Base-by-base conservation (phyloP, 2,888 invertebrate genomes). In the Orthosia gothica region DNA sequence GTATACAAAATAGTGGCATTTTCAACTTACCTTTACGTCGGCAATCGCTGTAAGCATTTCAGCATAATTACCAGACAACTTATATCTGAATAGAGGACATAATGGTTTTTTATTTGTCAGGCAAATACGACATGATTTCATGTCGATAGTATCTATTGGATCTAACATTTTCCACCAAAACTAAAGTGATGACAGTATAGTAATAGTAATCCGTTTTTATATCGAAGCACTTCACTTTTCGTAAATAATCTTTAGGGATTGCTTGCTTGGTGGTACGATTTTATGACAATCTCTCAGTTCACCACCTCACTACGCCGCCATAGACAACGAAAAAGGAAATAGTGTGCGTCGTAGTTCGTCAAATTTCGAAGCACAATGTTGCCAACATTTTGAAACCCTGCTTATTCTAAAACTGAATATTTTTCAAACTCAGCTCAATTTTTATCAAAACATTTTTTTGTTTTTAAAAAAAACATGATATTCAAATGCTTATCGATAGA, bases 31-130 rank as follows among this genome's bases (percentile, higher is more conserved):
- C 94, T 96, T 96, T 64, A 96, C 95, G 88, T 96, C 95, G 49
- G 96, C 96, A 83, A 96, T 95, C 68, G 96, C 94, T 85, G 96
- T 96, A 74, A 96, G 92, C 96, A 96, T 96, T 94, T 96, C 96
- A 68, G 96, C 96, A 91, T 96, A 96, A 93, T 96, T 96, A 81
- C 96, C 96, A 82, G 96, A 95, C 79, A 95, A 89, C 87, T 96
- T 95, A 80, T 96, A 96, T 91, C 93, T 94, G 89, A 96, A 96
- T 75, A 96, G 89, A 58, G 96, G 96, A 86, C 95, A 95, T 85
- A 96, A 82, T 82, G 95, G 93, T 85, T 94, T 96, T 86, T 95
- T 95, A 79, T 86, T 94, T 40, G 94, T 89, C 88, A 96, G 91
- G 89, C 96, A 96, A 90, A 96, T 94, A 87, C 96, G 94, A 89